These are phyloP conservation scores for Drosophila sucinea DNA, from an alignment of 1,140 invertebrate species.

Conservation along the genomic window DNA sequence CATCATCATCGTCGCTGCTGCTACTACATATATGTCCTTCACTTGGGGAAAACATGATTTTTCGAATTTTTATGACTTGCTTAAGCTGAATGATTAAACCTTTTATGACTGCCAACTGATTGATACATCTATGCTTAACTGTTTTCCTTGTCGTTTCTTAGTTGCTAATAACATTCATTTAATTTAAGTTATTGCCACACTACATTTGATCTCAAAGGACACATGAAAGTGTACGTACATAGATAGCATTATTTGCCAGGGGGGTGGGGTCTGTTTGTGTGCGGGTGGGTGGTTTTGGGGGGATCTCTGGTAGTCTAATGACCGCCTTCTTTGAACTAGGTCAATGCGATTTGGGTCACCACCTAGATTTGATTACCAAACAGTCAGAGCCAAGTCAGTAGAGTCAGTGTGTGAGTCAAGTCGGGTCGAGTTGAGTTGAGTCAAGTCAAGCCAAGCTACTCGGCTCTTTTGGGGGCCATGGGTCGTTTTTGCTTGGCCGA, in stretches of 20 bases:
- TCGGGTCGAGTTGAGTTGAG: constrained; percentile 26
- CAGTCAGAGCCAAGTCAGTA: constrained; percentile 41
- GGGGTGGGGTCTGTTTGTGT: background rate
- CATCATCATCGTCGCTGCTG: constrained; percentile 35
- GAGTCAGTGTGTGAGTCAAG: constrained; percentile 23
- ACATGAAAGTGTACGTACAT: constrained; percentile 22
- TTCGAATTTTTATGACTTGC: constrained; percentile 42
- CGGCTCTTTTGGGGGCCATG: constrained; percentile 5
- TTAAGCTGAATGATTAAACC: constrained; percentile 17
- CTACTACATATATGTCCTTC: constrained; percentile 39
- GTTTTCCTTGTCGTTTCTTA: background rate
- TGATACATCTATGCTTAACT: background rate
- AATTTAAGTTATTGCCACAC: background rate
- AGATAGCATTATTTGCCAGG: background rate
- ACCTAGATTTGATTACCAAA: constrained; percentile 64
- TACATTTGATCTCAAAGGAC: constrained; percentile 53
- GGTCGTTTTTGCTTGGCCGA: background rate
- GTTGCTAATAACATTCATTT: constrained; percentile 8
- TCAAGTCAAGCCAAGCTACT: constrained; percentile 33
- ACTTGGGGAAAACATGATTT: constrained; percentile 38
- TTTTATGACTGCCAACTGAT: background rate
- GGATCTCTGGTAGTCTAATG: constrained; percentile 6
- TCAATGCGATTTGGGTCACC: constrained; percentile 61
- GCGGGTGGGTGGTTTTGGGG: constrained; percentile 6
- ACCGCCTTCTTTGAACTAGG: constrained; percentile 39